Evolutionary conservation across 2,888 invertebrate genomes (phyloP).

Genomic region (Synanthedon myopaeformis): DNA sequence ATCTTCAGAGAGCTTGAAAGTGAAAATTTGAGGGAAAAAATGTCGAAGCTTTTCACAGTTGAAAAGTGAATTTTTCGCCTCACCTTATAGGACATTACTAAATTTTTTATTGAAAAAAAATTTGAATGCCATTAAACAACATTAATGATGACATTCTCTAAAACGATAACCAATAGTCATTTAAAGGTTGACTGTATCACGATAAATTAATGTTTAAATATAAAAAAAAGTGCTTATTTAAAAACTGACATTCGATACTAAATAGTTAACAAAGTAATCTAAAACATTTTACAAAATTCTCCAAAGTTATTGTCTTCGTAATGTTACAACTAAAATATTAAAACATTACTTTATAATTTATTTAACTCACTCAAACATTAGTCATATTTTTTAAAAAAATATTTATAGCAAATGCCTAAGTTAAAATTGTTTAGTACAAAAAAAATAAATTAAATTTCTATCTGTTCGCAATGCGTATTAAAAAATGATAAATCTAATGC

Average conservation of each 20-base stretch:
- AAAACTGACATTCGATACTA: too few species aligned
- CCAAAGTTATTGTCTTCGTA: neutral
- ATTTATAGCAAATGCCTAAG: too few species aligned
- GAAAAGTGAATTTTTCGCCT: conserved; percentile 54
- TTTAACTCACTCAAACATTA: neutral
- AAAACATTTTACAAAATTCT: neutral
- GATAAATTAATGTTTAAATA: too few species aligned
- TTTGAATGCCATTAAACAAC: conserved; percentile 41
- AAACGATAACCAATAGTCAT: too few species aligned
- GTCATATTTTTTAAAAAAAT: neutral
- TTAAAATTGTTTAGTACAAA: neutral
- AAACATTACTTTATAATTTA: neutral
- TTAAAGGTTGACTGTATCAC: too few species aligned
- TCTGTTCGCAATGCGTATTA: neutral
- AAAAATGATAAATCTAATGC: neutral
- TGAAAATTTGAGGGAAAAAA: conserved; percentile 31
- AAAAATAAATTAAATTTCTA: neutral
- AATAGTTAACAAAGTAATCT: neutral
- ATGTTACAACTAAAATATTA: neutral
- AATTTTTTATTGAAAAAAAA: conserved; percentile 51
- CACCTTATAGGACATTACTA: conserved; percentile 37
- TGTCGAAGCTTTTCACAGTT: conserved; percentile 36
- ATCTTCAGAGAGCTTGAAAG: conserved; percentile 38
- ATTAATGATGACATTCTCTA: too few species aligned
- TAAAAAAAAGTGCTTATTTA: too few species aligned